phyloP scores from a whole-genome alignment of 37 sponge, comb jelly and placozoan genomes.

The Bolinopsis microptera region DNA sequence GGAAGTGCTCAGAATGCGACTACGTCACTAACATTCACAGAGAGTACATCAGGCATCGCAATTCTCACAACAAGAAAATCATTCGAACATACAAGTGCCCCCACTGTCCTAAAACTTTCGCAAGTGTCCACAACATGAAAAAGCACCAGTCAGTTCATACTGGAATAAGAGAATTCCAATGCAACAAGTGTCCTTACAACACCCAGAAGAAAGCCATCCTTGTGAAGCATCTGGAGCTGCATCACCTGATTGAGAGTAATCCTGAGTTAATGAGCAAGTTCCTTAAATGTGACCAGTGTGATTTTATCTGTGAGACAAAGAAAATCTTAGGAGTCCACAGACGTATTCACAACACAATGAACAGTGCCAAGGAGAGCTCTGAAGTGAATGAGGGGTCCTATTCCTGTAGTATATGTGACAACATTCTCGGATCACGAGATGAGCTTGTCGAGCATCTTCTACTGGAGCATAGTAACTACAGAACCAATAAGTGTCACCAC shows the following conservation, averaged over 20 bases:
- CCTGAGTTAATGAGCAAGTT: constrained; percentile 41
- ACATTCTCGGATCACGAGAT: constrained; percentile 17
- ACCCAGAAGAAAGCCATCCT: constrained; percentile 55
- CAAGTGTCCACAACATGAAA: constrained; percentile 35
- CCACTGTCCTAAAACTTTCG: constrained; percentile 37
- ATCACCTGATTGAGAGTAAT: constrained; percentile 40
- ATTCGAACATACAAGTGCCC: constrained; percentile 55
- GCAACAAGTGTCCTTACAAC: constrained; percentile 62
- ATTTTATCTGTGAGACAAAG: constrained; percentile 53
- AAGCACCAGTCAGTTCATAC: constrained; percentile 39
- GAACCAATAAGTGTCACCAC: constrained; percentile 38
- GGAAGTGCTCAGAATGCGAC: constrained; percentile 9
- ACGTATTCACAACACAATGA: constrained; percentile 35
- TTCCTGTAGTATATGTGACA: constrained; percentile 3
- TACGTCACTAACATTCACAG: constrained; percentile 25
- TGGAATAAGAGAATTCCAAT: constrained; percentile 32
- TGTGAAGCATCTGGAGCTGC: constrained; percentile 28
- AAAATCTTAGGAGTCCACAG: constrained; percentile 28
- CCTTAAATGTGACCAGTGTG: constrained; percentile 43
- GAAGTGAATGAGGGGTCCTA: neutral
- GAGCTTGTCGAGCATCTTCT: constrained; percentile 53
- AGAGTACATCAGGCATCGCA: constrained; percentile 50
- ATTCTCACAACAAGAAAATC: constrained; percentile 17
- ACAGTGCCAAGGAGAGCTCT: neutral
- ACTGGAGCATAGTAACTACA: constrained; percentile 25